Conservation (phyloP, 2,797 vertebrate species). For the Eospalax fontanierii region DNA sequence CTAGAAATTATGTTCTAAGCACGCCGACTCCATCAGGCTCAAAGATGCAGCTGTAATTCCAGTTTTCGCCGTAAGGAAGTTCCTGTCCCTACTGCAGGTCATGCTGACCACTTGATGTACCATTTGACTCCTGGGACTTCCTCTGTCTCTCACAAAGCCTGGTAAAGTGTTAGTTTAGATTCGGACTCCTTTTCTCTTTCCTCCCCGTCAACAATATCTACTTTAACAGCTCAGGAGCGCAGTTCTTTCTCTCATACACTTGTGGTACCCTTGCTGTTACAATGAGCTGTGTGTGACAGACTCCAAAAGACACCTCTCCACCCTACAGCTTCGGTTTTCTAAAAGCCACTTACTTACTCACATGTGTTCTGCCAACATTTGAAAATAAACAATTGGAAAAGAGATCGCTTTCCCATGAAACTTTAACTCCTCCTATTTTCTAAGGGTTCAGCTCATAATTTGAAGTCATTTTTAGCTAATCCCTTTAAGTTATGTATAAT, state of each 20-base stretch:
- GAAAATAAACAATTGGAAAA: conserved; percentile 59
- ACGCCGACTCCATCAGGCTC: neutral
- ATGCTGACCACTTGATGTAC: no score
- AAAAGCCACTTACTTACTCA: neutral
- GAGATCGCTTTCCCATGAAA: conserved; percentile 49
- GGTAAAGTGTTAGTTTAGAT: neutral
- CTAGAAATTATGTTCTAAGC: conserved; percentile 5
- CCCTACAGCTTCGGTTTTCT: neutral
- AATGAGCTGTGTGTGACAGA: neutral
- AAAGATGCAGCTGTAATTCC: neutral
- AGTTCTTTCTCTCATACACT: neutral
- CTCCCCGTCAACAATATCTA: neutral
- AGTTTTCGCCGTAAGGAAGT: neutral
- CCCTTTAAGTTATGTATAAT: conserved; percentile 37
- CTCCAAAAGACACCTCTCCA: neutral
- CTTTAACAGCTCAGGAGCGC: neutral
- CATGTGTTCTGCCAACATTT: neutral
- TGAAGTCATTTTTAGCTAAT: conserved; percentile 47
- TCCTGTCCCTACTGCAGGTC: neutral
- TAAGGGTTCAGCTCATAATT: conserved; percentile 51
- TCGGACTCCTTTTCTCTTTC: neutral
- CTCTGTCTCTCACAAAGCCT: neutral
- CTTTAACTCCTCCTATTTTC: conserved; percentile 67
- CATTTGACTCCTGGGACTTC: neutral
- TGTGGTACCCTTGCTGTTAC: neutral